Conservation (phyloP, 2,797 vertebrate species). For the Danionella dracula region DNA sequence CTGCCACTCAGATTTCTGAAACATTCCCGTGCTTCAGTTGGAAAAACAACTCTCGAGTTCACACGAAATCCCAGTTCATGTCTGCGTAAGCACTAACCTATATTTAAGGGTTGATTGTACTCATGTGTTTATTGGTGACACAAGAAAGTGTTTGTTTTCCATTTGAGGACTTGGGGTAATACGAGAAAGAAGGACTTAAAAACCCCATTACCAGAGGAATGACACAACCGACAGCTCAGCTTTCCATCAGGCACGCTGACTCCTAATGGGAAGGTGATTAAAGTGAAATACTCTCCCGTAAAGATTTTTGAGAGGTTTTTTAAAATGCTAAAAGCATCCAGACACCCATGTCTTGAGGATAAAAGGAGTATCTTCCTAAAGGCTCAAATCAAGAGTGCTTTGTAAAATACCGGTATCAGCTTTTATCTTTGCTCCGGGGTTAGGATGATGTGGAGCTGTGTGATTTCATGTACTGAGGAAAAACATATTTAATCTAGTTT, state of each 20-base stretch:
- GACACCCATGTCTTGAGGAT: constrained; percentile 38
- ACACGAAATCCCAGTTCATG: background rate
- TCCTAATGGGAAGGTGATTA: constrained; percentile 47
- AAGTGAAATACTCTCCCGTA: constrained; percentile 58
- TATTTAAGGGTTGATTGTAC: background rate
- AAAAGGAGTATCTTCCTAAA: constrained; percentile 41
- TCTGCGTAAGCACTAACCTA: background rate
- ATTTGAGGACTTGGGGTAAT: background rate
- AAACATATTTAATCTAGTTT: background rate
- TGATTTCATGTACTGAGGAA: background rate
- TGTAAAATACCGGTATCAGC: constrained; percentile 2
- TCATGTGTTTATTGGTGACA: background rate
- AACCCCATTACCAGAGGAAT: constrained; percentile 25
- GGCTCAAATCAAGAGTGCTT: constrained; percentile 38
- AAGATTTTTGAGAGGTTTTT: constrained; percentile 50
- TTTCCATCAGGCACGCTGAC: constrained; percentile 36
- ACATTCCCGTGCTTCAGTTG: constrained; percentile 27
- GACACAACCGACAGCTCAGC: constrained; percentile 12
- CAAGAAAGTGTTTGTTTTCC: background rate
- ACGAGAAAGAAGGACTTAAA: constrained; percentile 4
- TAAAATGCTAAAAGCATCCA: constrained; percentile 52
- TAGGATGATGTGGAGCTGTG: background rate
- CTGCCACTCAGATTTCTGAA: constrained; percentile 1
- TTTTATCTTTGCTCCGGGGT: constrained; percentile 1
- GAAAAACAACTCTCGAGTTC: constrained; percentile 18